These are phyloP conservation scores for Poeciliopsis turneri DNA, from an alignment of 2,797 vertebrate genomes.

Conservation along the genomic window DNA sequence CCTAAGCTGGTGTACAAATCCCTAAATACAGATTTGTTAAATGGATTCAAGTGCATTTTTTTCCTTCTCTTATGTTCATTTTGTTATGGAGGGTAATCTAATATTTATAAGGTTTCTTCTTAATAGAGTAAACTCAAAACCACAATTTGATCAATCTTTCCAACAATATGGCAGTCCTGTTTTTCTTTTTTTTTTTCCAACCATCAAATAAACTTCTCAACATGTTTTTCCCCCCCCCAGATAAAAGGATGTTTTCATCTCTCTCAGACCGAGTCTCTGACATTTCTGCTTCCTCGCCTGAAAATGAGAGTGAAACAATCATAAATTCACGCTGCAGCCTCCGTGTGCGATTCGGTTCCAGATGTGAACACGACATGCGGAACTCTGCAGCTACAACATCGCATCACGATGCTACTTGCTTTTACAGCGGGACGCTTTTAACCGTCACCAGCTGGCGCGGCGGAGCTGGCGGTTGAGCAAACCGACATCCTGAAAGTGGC, in stretches of 20 bases:
- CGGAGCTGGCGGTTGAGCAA: slow-evolving; percentile 1
- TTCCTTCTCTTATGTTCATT: slow-evolving; percentile 14
- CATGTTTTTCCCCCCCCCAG: too few relatives aligned
- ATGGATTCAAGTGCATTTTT: slow-evolving; percentile 33
- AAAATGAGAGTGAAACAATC: not conserved
- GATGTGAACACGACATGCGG: not conserved
- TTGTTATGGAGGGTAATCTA: not conserved
- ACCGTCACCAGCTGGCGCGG: slow-evolving; percentile 31
- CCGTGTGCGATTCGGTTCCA: not conserved
- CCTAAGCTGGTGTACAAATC: slow-evolving; percentile 39
- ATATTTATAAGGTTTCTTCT: not conserved
- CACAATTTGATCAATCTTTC: not conserved
- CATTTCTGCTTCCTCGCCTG: not conserved
- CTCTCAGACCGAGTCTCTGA: not conserved
- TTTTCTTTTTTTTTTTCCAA: not conserved
- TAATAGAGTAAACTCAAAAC: not conserved
- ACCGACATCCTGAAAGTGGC: slow-evolving; percentile 17
- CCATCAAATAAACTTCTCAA: not conserved
- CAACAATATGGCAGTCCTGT: not conserved
- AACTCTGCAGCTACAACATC: not conserved
- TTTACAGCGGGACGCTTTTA: not conserved
- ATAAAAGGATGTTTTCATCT: not conserved
- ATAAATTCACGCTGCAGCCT: not conserved
- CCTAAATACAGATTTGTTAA: slow-evolving; percentile 45
- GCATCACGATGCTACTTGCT: slow-evolving; percentile 10